Base-by-base conservation (phyloP, 2,113 vertebrate genomes). In the Lasiurus borealis region DNA sequence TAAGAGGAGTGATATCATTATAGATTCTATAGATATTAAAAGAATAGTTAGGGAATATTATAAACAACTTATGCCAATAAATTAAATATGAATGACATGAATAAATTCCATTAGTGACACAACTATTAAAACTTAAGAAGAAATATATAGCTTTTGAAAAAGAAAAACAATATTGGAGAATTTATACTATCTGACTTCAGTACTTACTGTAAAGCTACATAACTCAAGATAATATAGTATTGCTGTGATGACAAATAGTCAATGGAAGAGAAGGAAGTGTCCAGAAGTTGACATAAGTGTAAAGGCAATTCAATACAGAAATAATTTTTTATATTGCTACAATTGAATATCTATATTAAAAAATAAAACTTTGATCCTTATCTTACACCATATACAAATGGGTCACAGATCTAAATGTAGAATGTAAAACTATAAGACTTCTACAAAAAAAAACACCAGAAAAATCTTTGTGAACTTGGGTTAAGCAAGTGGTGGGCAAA, bases 71-170 rank as follows among this genome's bases (percentile, higher is more conserved):
- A 76, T 14, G n/a, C 29, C 16, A 84, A 93, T 31, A 64, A 89
- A 68, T 46, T 40, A 25, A 78, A 93, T n/a, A n/a, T 88, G 34
- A 50, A 71, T 81, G 52, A 72, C 87, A 93, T 80, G 44, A 54
- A 87, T 10, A 85, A 59, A 80, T 82, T 72, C 40, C 52, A 27
- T 31, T 11, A 71, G 71, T 48, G 72, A 77, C 29, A 80, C 25
- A 64, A 50, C 54, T 36, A 81, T 19, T 52, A 44, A 81, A 81
- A 12, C 23, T 81, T 69, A 64, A 95, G 59, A 91, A 88, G 40
- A 72, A 91, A 86, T 27, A 54, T 3, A 44, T 11, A 71, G 27
- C 13, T 15, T 44, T 52, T 54, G 68, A 75, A 68, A 82, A 87
- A 81, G 8, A 66, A 68, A 94, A 84, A 46, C 57, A 76, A 12